These are phyloP conservation scores for Sula dactylatra DNA, from an alignment of 2,113 vertebrate species.

Conservation along the genomic window DNA sequence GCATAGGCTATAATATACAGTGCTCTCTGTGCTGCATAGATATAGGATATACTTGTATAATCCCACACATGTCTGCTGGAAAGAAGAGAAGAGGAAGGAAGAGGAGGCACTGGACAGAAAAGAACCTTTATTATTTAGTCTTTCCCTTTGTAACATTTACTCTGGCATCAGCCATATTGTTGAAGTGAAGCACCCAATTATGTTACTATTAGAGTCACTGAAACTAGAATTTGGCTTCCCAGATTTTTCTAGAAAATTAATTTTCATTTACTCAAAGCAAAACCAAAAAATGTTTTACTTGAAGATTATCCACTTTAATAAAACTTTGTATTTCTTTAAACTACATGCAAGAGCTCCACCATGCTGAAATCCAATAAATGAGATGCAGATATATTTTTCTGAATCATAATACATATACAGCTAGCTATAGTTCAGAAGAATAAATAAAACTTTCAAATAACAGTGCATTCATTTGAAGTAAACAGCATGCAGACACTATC, in stretches of 20 bases:
- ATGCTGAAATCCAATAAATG: background rate
- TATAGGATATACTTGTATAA: background rate
- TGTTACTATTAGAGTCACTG: background rate
- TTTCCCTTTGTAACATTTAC: background rate
- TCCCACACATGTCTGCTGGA: background rate
- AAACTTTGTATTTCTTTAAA: background rate
- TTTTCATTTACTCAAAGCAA: background rate
- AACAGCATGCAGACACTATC: background rate
- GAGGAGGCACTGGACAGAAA: fast-evolving
- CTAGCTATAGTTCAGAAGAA: background rate
- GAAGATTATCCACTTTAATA: background rate
- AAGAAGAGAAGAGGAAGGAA: background rate
- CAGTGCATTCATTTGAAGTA: background rate
- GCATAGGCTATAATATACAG: background rate
- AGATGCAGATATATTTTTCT: background rate
- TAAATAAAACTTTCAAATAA: background rate
- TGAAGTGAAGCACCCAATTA: background rate
- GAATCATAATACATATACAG: background rate
- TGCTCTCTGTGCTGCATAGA: background rate
- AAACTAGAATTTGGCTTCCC: background rate
- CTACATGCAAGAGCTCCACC: background rate
- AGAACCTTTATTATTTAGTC: background rate
- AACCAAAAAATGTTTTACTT: background rate
- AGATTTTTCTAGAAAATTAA: background rate
- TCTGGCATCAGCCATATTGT: background rate